Conservation (phyloP, 2,888 invertebrate species). For the Himalopsyche kuldschensis region DNA sequence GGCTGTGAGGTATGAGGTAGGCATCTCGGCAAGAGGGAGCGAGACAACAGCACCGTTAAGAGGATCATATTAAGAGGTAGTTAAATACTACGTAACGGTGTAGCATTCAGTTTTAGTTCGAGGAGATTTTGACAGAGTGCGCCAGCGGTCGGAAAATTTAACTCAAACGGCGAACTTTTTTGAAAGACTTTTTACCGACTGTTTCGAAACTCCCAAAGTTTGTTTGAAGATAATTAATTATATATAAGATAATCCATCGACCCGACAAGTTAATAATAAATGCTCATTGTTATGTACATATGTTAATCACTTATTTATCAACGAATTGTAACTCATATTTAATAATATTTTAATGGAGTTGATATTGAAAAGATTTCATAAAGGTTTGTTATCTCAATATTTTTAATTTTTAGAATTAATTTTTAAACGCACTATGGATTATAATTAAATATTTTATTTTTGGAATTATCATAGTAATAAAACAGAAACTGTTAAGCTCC, state of each 20-base stretch:
- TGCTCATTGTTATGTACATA: no score
- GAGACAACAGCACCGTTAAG: conserved; percentile 20
- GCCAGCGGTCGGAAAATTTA: conserved; percentile 29
- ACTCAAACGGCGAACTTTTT: conserved; percentile 12
- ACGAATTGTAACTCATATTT: no score
- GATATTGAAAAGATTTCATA: no score
- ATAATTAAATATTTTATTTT: no score
- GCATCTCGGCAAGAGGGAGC: conserved; percentile 8
- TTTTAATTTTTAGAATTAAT: no score
- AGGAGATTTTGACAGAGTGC: conserved; percentile 34
- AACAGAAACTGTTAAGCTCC: no score
- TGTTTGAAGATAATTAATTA: background rate
- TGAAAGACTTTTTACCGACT: background rate
- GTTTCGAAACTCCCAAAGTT: background rate
- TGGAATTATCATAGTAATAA: no score
- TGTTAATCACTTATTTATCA: no score
- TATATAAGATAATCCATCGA: background rate
- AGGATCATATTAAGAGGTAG: conserved; percentile 35
- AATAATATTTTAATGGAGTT: background rate
- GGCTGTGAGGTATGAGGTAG: background rate
- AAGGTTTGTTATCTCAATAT: no score
- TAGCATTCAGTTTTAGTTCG: conserved; percentile 32
- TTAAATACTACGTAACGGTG: conserved; percentile 18
- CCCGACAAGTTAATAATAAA: background rate
- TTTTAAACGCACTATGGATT: no score